Evolutionary conservation across 2,797 vertebrate genomes (phyloP), one percentile per base, ranked within the genome.

Genomic region (Microchirus variegatus): DNA sequence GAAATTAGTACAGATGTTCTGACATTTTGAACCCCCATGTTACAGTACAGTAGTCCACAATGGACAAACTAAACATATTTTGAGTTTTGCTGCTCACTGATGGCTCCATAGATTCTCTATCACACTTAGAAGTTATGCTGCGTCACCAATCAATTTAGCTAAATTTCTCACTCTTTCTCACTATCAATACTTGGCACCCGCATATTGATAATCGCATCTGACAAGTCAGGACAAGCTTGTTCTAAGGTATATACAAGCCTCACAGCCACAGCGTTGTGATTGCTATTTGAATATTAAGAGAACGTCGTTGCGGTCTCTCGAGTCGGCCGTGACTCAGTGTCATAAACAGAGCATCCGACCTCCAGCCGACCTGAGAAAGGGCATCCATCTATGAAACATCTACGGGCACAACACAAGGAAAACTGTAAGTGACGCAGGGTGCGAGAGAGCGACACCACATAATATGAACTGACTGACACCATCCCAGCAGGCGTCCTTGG

Each of bases 401-500:
- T 2, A 2, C 2, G 15, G 15, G n/a, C n/a, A n/a, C n/a, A n/a
- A n/a, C 42, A 7, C 8, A 22, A 0, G 46, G 10, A 68, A 73
- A 68, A 46, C 41, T 11, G 51, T 9, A 53, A 63, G 63, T 58
- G 64, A 80, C 22, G 65, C 61, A 19, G 44, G 10, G 52, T 78
- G 64, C 26, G 66, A 57, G n/a, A n/a, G n/a, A n/a, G n/a, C n/a
- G n/a, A n/a, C 69, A 45, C 41, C 52, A 17, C 51, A 14, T 2
- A 3, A 22, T 16, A 57, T 41, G 63, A 67, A 22, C 56, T 16
- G 37, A 53, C 51, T 72, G 62, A 74, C 78, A 54, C 51, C 1
- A 48, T 9, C 78, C 54, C 73, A 54, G 54, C 42, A 7, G 66
- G 55, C 9, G 71, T 41, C 70, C 80, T 80, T 72, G 41, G 67